Evolutionary conservation across 2,888 invertebrate genomes (phyloP), one percentile per base, ranked within the genome.

Genomic region (Notodonta dromedarius): DNA sequence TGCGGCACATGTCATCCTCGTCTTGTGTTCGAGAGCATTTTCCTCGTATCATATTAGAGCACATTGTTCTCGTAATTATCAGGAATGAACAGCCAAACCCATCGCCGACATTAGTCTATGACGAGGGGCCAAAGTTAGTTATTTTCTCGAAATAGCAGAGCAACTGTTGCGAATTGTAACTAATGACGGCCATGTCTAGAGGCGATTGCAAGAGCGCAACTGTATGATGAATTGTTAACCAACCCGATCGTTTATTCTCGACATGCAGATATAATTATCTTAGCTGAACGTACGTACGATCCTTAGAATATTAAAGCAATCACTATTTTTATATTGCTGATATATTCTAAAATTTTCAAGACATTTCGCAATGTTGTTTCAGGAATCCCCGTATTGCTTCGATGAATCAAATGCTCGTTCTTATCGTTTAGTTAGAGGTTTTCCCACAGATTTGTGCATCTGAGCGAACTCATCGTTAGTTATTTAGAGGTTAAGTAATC

Each of bases 101-200:
- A 60, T 68, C 61, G 57, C 61, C 61, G 62, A 69, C 70, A 69
- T 80, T 79, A 78, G 73, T 79, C 74, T 79, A 73, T 75, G 74
- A 71, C 76, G 69, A 63, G 72, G 69, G 63, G 68, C 64, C 71
- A 64, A 75, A 79, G 71, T 82, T 78, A 78, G 81, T 79, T 83
- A 80, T 83, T 82, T 80, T 83, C 85, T 83, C 71, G 73, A 86
- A 87, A 86, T 84, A 83, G 79, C 83, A 77, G 67, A 77, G 81
- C 86, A 88, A 89, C 86, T 87, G 89, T 86, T 87, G 85, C 84
- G 82, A 84, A 84, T 86, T 83, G 73, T 85, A 84, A 89, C 87
- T 87, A 87, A 90, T 87, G 87, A 84, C 80, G 76, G 78, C 80
- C 73, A 78, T 80, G 84, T 83, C 83, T 81, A 67, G 74, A 67